Evolutionary conservation across 2,797 vertebrate species (phyloP).

Genomic region (Meda fulgida): DNA sequence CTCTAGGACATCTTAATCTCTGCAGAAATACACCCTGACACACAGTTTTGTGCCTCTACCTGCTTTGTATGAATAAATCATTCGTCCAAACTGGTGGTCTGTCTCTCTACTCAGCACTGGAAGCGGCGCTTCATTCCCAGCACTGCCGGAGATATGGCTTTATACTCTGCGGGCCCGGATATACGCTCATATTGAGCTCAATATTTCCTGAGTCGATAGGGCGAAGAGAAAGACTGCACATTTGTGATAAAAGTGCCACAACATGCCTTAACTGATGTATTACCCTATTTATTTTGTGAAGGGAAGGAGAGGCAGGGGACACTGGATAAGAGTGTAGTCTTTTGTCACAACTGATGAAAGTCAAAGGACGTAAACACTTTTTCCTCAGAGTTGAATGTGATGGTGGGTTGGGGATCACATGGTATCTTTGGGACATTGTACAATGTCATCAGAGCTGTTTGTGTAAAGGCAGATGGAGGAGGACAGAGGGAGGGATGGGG

Average conservation of each 20-base stretch:
- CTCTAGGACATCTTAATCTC: slow-evolving; percentile 72
- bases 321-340: slow-evolving; percentile 40
- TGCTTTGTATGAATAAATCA: slow-evolving; percentile 69
- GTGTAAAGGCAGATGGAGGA: slow-evolving; percentile 29
- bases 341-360: slow-evolving; percentile 43
- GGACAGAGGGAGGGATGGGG: slow-evolving; percentile 32
- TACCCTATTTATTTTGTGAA: slow-evolving; percentile 46
- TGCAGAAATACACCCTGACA: slow-evolving; percentile 67
- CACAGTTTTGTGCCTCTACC: slow-evolving; percentile 62
- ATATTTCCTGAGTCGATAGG: slow-evolving; percentile 35
- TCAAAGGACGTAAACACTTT: slow-evolving; percentile 29
- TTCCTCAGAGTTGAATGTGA: slow-evolving; percentile 32
- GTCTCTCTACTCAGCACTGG: slow-evolving; percentile 24
- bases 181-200: slow-evolving; percentile 21
- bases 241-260: slow-evolving; percentile 52
- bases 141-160: slow-evolving; percentile 46
- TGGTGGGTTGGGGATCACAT: slow-evolving; percentile 20
- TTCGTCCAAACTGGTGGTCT: slow-evolving; percentile 38
- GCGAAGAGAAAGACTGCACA: slow-evolving; percentile 35
- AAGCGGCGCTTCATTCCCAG: slow-evolving; percentile 36
- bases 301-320: slow-evolving; percentile 42
- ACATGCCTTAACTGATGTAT: slow-evolving; percentile 43
- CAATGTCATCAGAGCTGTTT: slow-evolving; percentile 29
- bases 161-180: slow-evolving; percentile 38
- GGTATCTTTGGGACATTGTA: not conserved